Conservation (phyloP, 1,140 invertebrate species). For the Contarinia nasturtii region DNA sequence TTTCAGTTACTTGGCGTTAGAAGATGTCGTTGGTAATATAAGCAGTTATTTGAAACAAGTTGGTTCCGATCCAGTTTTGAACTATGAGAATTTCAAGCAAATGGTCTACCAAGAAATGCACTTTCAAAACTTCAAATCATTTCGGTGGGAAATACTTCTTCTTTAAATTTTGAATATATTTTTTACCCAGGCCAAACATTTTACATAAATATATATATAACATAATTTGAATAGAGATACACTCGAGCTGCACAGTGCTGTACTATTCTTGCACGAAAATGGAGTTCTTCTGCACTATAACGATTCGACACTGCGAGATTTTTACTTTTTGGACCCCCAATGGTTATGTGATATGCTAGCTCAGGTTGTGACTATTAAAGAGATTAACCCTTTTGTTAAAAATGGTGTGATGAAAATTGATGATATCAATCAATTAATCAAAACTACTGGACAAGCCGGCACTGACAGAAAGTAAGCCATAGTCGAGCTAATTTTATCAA, state of each 20-base stretch:
- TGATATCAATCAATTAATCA: slow-evolving; percentile 86
- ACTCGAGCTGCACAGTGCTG: slow-evolving; percentile 85
- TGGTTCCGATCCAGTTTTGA: slow-evolving; percentile 71
- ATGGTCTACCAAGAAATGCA: slow-evolving; percentile 50
- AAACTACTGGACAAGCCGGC: slow-evolving; percentile 29
- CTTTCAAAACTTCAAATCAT: slow-evolving; percentile 28
- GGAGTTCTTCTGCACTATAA: slow-evolving; percentile 95
- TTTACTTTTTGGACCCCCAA: slow-evolving; percentile 74
- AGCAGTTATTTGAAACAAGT: slow-evolving; percentile 45
- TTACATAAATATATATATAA: neutral
- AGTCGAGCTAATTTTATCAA: neutral
- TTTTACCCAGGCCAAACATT: too few species aligned
- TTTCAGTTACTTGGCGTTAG: slow-evolving; percentile 64
- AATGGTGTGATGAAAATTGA: slow-evolving; percentile 87
- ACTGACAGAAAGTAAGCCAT: neutral
- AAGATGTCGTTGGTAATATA: slow-evolving; percentile 73
- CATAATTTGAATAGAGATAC: slow-evolving; percentile 55
- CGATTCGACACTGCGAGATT: slow-evolving; percentile 84
- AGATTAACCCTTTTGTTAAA: slow-evolving; percentile 89
- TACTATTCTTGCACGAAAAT: slow-evolving; percentile 93
- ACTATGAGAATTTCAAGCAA: slow-evolving; percentile 64
- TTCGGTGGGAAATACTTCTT: slow-evolving; percentile 6
- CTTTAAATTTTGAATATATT: neutral
- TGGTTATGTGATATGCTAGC: slow-evolving; percentile 97
- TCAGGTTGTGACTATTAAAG: slow-evolving; percentile 84